Evolutionary conservation across 1,140 invertebrate species (phyloP).

Genomic region (Diplogasteroides magnus): DNA sequence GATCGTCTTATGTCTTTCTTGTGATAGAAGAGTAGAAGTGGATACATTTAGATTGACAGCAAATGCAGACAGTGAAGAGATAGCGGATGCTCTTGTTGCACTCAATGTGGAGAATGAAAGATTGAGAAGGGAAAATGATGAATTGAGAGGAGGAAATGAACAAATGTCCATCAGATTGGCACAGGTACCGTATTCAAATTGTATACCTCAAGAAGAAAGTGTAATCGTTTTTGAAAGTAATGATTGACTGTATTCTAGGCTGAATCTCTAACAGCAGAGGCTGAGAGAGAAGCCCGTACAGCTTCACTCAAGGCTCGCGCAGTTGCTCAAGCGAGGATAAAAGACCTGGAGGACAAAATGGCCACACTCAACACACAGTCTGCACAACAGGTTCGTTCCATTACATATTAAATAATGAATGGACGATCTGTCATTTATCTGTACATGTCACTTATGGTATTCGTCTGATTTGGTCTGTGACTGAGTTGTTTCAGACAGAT

Average conservation of each 20-base stretch:
- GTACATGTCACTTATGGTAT: neutral
- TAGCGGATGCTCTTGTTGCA: neutral
- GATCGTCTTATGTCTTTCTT: too few species aligned
- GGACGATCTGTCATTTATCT: neutral
- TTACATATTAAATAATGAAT: neutral
- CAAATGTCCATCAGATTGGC: constrained; percentile 24
- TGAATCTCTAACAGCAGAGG: constrained; percentile 31
- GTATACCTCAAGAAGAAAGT: constrained; percentile 6
- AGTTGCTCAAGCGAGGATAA: constrained; percentile 43
- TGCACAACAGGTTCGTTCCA: neutral
- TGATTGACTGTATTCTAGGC: constrained; percentile 36
- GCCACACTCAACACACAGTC: constrained; percentile 13
- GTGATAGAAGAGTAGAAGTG: too few species aligned
- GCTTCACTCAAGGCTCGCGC: constrained; percentile 43
- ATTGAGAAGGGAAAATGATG: constrained; percentile 23
- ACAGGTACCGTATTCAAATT: constrained; percentile 13
- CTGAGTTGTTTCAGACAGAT: constrained; percentile 37
- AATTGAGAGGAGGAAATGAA: constrained; percentile 7
- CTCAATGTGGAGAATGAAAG: constrained; percentile 8
- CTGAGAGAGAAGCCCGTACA: constrained; percentile 28
- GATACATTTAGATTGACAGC: neutral
- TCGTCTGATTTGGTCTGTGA: constrained; percentile 1
- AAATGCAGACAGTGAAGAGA: neutral
- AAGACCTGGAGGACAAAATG: constrained; percentile 42
- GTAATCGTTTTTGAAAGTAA: too few species aligned